Percentiles rank a stretch among this genome's conserved stretches.
Conservation (phyloP, 2,113 vertebrate genomes). For the Sapajus apella region DNA sequence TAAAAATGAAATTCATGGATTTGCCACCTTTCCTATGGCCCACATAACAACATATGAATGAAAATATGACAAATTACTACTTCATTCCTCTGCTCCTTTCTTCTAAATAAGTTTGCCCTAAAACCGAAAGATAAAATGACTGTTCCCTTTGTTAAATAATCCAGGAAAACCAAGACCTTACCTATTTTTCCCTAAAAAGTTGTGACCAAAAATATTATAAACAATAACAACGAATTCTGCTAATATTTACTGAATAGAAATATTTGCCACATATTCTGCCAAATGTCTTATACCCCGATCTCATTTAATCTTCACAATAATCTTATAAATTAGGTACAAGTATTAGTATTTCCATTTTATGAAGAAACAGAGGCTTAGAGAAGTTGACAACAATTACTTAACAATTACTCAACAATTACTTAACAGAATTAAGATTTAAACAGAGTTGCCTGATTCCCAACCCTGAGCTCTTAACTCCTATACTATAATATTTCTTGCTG, state of each 20-base stretch:
- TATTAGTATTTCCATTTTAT: not conserved
- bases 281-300: not conserved
- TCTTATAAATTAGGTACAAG: not conserved
- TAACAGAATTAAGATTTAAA: slow-evolving; percentile 19
- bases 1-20: not conserved
- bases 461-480: not conserved
- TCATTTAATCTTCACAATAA: slow-evolving; percentile 25
- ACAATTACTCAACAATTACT: not conserved
- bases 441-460: not conserved
- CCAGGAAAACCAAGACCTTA: not conserved
- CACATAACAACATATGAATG: not conserved
- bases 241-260: slow-evolving; percentile 2
- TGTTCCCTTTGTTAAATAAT: not conserved
- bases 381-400: not conserved
- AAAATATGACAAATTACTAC: not conserved
- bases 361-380: not conserved
- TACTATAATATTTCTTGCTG: not conserved
- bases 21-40: not conserved
- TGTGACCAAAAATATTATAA: not conserved
- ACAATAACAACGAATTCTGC: not conserved
- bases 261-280: not conserved
- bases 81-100: not conserved
- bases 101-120: not conserved
- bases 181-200: not conserved
- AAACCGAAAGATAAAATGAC: not conserved